Evolutionary conservation across 2,797 vertebrate species (phyloP).

Genomic region (Acropternis orthonyx): DNA sequence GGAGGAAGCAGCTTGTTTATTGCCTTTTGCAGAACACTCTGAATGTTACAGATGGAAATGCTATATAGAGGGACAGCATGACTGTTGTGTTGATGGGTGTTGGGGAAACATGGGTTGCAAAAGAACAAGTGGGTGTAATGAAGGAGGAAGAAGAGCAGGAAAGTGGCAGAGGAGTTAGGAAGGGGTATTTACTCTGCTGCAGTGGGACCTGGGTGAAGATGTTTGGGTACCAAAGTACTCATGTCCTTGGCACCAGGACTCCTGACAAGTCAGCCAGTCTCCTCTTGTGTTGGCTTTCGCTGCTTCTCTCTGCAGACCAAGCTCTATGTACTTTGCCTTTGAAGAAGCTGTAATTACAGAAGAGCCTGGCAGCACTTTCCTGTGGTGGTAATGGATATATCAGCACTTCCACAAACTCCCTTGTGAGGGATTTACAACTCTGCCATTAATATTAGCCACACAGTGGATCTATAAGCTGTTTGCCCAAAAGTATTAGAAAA

Average conservation of each 20-base stretch:
- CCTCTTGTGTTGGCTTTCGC: rapidly evolving
- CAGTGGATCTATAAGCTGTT: not conserved
- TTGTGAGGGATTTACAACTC: slow-evolving; percentile 42
- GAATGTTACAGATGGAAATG: slow-evolving; percentile 18
- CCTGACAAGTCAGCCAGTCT: not conserved
- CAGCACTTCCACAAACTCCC: slow-evolving; percentile 42
- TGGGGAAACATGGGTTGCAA: slow-evolving; percentile 5
- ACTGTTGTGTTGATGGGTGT: slow-evolving; percentile 9
- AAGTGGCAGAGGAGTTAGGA: not conserved
- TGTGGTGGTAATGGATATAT: slow-evolving; percentile 37
- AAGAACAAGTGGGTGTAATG: not conserved
- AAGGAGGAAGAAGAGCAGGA: not conserved
- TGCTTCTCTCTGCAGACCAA: slow-evolving; percentile 43
- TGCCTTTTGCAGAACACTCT: not conserved
- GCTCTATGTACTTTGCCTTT: not conserved
- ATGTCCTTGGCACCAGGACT: not conserved
- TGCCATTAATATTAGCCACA: slow-evolving; percentile 41
- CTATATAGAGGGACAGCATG: not conserved
- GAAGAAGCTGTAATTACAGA: slow-evolving; percentile 58
- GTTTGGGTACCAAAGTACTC: not conserved
- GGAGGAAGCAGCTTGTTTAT: slow-evolving; percentile 34
- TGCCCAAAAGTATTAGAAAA: slow-evolving; percentile 22
- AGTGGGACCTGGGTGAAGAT: not conserved
- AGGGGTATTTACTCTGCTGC: not conserved
- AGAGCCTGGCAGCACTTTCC: not conserved